Conservation (phyloP, 2,888 invertebrate species). For the Thereva unica region DNA sequence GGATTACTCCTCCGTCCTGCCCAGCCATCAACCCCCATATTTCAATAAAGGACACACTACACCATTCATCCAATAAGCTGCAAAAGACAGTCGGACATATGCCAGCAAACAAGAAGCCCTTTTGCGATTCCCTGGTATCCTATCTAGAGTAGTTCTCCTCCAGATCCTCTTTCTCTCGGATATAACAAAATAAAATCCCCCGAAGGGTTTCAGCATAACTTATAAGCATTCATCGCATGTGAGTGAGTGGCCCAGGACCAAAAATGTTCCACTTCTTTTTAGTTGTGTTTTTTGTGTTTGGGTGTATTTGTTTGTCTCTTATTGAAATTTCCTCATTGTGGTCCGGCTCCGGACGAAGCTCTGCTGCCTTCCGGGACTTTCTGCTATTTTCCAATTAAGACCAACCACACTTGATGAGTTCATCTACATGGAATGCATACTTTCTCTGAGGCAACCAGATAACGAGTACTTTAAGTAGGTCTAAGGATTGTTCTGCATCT, state of each 20-base stretch:
- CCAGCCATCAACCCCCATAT: too few relatives aligned
- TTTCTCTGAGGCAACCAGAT: conserved; percentile 18
- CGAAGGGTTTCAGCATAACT: not conserved
- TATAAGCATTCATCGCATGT: conserved; percentile 10
- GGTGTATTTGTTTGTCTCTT: not conserved
- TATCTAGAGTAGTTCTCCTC: too few relatives aligned
- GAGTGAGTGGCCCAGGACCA: not conserved
- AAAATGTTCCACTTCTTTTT: not conserved
- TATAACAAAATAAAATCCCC: not conserved
- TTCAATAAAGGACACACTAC: too few relatives aligned
- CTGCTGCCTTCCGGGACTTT: not conserved
- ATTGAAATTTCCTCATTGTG: conserved; percentile 1
- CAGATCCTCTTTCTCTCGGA: too few relatives aligned
- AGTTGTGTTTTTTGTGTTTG: not conserved
- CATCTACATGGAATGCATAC: conserved; percentile 24
- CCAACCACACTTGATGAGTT: conserved; percentile 7
- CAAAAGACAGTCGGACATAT: too few relatives aligned
- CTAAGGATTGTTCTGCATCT: conserved; percentile 16
- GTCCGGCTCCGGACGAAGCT: not conserved
- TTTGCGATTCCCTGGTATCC: too few relatives aligned
- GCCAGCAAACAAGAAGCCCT: too few relatives aligned
- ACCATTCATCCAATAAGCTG: too few relatives aligned
- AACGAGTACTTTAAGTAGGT: conserved; percentile 24
- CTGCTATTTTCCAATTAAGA: conserved; percentile 16
- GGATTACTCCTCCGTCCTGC: too few relatives aligned